Conservation (phyloP, 2,888 invertebrate genomes). For the Machimus atricapillus region DNA sequence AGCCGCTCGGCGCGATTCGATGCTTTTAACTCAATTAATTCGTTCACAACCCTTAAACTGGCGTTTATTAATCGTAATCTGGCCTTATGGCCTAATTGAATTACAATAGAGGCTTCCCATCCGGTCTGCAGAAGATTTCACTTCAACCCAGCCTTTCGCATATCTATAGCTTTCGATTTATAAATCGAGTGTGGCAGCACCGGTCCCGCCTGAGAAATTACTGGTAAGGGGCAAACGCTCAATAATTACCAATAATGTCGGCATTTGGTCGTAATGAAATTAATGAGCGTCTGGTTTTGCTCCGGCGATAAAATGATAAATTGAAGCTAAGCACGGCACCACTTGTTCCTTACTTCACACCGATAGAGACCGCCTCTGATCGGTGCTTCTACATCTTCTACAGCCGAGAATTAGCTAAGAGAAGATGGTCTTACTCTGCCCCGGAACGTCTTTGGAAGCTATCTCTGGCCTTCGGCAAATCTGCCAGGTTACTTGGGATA, state of each 20-base stretch:
- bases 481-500: background rate
- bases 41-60: background rate
- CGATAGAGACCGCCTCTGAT: background rate
- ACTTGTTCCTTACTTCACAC: background rate
- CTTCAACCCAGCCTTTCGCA: background rate
- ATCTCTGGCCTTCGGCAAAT: background rate
- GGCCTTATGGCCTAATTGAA: conserved; percentile 14
- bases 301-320: conserved; percentile 40
- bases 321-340: conserved; percentile 30
- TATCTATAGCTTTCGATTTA: conserved; percentile 23
- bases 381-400: background rate
- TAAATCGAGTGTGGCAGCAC: conserved; percentile 34
- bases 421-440: background rate
- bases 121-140: background rate
- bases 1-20: background rate
- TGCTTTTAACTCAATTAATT: background rate
- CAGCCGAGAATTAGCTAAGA: background rate
- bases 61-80: conserved; percentile 24
- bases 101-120: conserved; percentile 8
- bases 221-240: conserved; percentile 32
- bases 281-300: conserved; percentile 35
- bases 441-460: background rate
- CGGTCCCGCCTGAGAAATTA: conserved; percentile 5
- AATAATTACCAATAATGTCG: conserved; percentile 38
- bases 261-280: conserved; percentile 37